Percentiles rank a stretch among this genome's conserved stretches.
Evolutionary conservation across 2,888 invertebrate genomes (phyloP).

Genomic region (Hypselothyrea guttata): DNA sequence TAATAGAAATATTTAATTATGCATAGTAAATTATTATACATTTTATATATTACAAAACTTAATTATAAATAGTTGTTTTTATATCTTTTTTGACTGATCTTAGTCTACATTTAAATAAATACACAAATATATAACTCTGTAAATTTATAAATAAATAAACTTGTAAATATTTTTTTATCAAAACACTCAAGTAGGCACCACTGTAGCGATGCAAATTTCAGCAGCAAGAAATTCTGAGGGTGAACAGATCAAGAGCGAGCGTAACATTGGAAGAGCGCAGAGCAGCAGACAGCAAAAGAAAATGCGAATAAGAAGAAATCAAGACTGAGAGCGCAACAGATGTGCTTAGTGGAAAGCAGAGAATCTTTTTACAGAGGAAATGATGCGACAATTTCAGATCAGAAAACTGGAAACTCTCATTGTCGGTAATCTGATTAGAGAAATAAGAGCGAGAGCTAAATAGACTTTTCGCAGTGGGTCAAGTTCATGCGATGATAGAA

Average conservation of each 20-base stretch:
- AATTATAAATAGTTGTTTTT: too few relatives aligned
- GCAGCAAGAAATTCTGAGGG: slow-evolving; percentile 16
- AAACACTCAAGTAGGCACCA: slow-evolving; percentile 11
- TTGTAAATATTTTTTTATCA: too few relatives aligned
- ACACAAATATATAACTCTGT: too few relatives aligned
- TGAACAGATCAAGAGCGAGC: slow-evolving; percentile 6
- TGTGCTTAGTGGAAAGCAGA: slow-evolving; percentile 27
- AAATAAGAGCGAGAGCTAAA: slow-evolving; percentile 5
- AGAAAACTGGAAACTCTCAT: neutral
- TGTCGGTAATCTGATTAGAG: slow-evolving; percentile 24
- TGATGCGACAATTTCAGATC: slow-evolving; percentile 13
- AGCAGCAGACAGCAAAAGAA: slow-evolving; percentile 5
- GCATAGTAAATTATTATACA: too few relatives aligned
- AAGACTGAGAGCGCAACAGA: slow-evolving; percentile 18
- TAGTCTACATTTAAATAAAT: too few relatives aligned
- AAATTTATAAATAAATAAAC: too few relatives aligned
- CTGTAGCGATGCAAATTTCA: slow-evolving; percentile 20
- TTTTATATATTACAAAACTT: too few relatives aligned
- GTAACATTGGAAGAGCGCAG: slow-evolving; percentile 13
- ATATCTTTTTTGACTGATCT: too few relatives aligned
- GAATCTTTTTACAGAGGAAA: slow-evolving; percentile 24
- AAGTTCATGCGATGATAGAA: slow-evolving; percentile 40
- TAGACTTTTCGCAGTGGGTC: slow-evolving; percentile 37
- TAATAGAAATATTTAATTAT: too few relatives aligned
- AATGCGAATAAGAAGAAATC: slow-evolving; percentile 14